Evolutionary conservation across 2,113 vertebrate genomes (phyloP).

Genomic region (Xenopus tropicalis): UCB_Xtro_10.0 CM004444.2:39607501-39608000

Average conservation of each 20-base stretch:
- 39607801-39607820: constrained; percentile 8
- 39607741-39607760: constrained; percentile 29
- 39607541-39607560: no score
- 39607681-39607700: constrained; percentile 27
- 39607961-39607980: constrained; percentile 22
- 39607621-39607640: constrained; percentile 11
- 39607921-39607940: constrained; percentile 20
- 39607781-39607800: constrained; percentile 24
- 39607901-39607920: constrained; percentile 40
- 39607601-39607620: background rate
- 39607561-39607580: no score
- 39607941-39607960: constrained; percentile 27
- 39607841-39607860: constrained; percentile 6
- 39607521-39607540: no score
- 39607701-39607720: constrained; percentile 34
- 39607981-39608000: constrained; percentile 25
- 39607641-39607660: constrained; percentile 11
- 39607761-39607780: constrained; percentile 33
- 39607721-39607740: constrained; percentile 18
- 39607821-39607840: constrained; percentile 27
- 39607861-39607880: background rate
- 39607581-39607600: constrained; percentile 4
- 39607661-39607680: constrained; percentile 27
- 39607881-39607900: constrained; percentile 2
- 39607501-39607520: no score